Percentiles rank a stretch among this genome's conserved stretches.
phyloP scores from a whole-genome alignment of 2,888 invertebrate genomes.

The Xestia sexstrigata region DNA sequence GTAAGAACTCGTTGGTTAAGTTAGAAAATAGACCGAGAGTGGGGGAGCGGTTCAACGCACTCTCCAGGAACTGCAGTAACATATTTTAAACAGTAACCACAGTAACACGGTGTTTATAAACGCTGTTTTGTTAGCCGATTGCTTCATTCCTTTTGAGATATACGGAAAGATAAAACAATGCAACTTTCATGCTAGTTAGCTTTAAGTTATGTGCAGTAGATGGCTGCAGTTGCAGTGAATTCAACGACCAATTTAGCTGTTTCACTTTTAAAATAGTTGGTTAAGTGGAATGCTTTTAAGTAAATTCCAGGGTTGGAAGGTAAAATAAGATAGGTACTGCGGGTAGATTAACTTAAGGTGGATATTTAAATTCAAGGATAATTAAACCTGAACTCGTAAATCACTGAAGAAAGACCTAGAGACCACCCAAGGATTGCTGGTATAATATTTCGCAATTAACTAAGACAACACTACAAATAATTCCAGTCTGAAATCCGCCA shows the following conservation, averaged over 20 bases:
- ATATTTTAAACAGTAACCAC: slow-evolving; percentile 64
- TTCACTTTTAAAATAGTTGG: slow-evolving; percentile 34
- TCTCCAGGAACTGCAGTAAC: slow-evolving; percentile 62
- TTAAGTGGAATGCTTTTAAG: slow-evolving; percentile 18
- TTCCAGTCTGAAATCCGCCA: slow-evolving; percentile 16
- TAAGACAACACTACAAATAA: slow-evolving; percentile 28
- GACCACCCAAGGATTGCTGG: slow-evolving; percentile 14
- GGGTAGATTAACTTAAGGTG: not conserved
- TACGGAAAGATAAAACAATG: slow-evolving; percentile 58
- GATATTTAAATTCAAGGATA: slow-evolving; percentile 9
- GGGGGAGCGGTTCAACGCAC: slow-evolving; percentile 70
- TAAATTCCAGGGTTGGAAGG: slow-evolving; percentile 11
- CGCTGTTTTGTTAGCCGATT: slow-evolving; percentile 55
- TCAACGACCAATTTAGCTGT: slow-evolving; percentile 36
- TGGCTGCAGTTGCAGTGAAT: slow-evolving; percentile 30
- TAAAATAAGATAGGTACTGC: slow-evolving; percentile 3
- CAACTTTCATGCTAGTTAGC: slow-evolving; percentile 63
- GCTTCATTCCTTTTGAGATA: slow-evolving; percentile 58
- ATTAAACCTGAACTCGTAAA: slow-evolving; percentile 1
- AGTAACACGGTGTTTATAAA: slow-evolving; percentile 55
- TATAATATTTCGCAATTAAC: slow-evolving; percentile 38
- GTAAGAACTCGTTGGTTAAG: slow-evolving; percentile 66
- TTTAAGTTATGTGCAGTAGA: slow-evolving; percentile 57
- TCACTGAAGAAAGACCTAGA: not conserved
- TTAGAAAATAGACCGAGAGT: slow-evolving; percentile 71